phyloP scores from a whole-genome alignment of 64 coral and sea anemone species.

The Stylophora pistillata region DNA sequence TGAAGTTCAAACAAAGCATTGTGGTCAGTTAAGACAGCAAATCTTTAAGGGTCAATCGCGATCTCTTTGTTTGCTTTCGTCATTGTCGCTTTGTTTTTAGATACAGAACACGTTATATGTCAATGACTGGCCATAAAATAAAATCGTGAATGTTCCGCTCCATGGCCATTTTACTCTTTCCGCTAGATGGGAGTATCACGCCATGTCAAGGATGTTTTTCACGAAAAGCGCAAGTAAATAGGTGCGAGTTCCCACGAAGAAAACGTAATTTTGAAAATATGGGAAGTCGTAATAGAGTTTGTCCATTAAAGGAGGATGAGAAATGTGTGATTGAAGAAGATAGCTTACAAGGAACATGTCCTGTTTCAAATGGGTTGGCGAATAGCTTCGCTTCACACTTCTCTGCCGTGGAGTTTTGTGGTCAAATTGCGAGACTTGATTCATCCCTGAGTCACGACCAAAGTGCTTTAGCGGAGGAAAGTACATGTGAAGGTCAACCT shows the following conservation, averaged over 20 bases:
- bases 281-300: slow-evolving; percentile 20
- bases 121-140: slow-evolving; percentile 9
- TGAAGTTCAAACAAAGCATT: background rate
- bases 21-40: background rate
- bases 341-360: background rate
- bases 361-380: background rate
- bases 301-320: background rate
- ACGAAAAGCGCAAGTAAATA: background rate
- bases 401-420: background rate
- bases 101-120: background rate
- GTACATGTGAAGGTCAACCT: background rate
- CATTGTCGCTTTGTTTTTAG: background rate
- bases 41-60: background rate
- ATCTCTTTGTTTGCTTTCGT: background rate
- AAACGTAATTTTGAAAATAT: background rate
- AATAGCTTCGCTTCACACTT: background rate
- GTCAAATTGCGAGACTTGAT: background rate
- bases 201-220: background rate
- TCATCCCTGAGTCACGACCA: background rate
- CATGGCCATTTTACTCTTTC: background rate
- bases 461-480: background rate
- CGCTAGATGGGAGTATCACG: background rate
- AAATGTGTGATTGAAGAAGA: background rate
- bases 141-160: background rate
- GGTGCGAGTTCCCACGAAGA: background rate